Base-by-base conservation (phyloP, 2,888 invertebrate species). In the Ischnura elegans region DNA sequence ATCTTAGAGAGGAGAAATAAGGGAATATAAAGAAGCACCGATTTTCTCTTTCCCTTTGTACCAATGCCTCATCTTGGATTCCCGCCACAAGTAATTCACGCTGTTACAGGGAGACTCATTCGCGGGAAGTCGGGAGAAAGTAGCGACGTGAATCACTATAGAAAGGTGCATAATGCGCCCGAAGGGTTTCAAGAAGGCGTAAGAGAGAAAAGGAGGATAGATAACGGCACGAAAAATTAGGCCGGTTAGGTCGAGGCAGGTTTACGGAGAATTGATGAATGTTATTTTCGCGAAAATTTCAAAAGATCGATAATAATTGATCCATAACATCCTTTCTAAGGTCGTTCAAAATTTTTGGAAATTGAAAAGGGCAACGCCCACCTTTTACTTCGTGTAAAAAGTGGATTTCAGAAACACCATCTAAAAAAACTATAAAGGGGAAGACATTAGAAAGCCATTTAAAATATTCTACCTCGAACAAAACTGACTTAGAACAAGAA, bases 81-180 rank as follows among this genome's bases (percentile, higher is more conserved):
- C 76, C 36, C 5, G 29, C 16, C 76, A 36, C 76, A 25, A 25
- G 76, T 76, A 76, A 16, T 76, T 76, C 19, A 51, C 76, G 36
- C 5, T n/a, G 36, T 29, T 36, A n/a, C 36, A 76, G 29, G 36
- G 76, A 36, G 76, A 76, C 16, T 76, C 76, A 10, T 76, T 76
- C 76, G 76, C 76, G 3, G 36, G 76, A 76, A 76, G 76, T 76
- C 76, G 36, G 36, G 76, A 36, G 76, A 76, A 76, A 76, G 76
- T 36, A 36, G 76, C 29, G 76, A 76, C 29, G 10, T 76, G 76
- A 76, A 76, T 76, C 76, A 76, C 36, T 76, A 76, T 25, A 76
- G 76, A 76, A 76, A 76, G 76, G 76, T 36, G 76, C 36, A 29
- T 76, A 76, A 76, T 76, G 36, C 36, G 76, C 2, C 76, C 76